A percentile compares a stretch with the other conserved stretches of the same genome.
Conservation (phyloP, 1,140 invertebrate genomes). For the Trichomalopsis sarcophagae region DNA sequence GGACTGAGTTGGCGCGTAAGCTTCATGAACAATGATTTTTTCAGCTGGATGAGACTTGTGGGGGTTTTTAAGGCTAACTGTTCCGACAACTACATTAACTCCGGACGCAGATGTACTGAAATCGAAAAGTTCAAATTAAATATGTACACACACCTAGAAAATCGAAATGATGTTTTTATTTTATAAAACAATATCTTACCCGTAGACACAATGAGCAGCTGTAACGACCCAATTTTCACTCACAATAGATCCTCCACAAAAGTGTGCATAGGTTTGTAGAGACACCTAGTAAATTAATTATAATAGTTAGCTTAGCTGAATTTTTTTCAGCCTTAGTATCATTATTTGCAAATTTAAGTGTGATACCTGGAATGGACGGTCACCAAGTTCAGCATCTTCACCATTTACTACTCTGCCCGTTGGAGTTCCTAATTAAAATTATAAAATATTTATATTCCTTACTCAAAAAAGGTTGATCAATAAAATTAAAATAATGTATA, state of each 20-base stretch:
- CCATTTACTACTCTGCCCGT: constrained; percentile 26
- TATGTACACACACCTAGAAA: neutral
- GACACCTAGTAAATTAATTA: neutral
- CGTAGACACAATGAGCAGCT: constrained; percentile 11
- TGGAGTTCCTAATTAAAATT: too few species aligned
- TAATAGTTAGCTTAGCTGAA: too few species aligned
- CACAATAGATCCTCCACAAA: constrained; percentile 37
- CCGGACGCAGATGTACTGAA: neutral
- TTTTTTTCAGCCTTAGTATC: too few species aligned
- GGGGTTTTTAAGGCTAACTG: neutral
- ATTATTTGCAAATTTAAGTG: neutral
- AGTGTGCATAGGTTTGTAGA: neutral
- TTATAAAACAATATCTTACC: constrained; percentile 3
- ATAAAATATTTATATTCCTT: too few species aligned
- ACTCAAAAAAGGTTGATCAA: too few species aligned
- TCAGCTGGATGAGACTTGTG: neutral
- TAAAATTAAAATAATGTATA: too few species aligned
- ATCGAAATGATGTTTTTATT: neutral
- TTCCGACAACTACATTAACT: neutral
- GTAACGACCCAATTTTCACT: constrained; percentile 26
- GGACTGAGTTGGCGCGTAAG: neutral
- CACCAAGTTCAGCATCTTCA: neutral
- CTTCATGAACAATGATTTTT: constrained; percentile 1
- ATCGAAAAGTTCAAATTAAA: neutral
- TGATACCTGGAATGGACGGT: constrained; percentile 36